Evolutionary conservation across 1,140 invertebrate genomes (phyloP), one percentile per base, ranked within the genome.

Genomic region (Ericerus pela): DNA sequence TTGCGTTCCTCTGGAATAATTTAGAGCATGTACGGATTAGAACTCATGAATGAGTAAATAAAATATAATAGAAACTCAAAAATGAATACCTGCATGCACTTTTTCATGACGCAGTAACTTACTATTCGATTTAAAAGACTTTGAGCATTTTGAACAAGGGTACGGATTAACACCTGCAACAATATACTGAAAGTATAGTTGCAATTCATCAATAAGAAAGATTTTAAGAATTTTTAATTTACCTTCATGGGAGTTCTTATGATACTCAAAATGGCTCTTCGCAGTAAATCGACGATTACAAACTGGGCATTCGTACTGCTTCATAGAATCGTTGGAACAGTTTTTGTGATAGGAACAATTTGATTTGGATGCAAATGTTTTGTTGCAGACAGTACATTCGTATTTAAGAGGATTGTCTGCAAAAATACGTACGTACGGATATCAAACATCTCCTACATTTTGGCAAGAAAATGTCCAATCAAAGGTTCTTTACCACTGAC

Each of bases 301-400:
- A 10, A 22, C 26, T 2, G 41, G 4, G 26, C 41, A 47, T 2
- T 8, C 12, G 26, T 47, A 47, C 8, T 18, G 41, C 26, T 47
- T 47, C 26, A 24, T 24, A 24, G 20, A 24, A 47, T 47, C 41
- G 26, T 47, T 24, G 3, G 41, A 18, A 14, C 41, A 47, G 14
- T 47, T 18, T 24, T 47, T 47, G 26, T 47, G 41, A 24, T 47
- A 47, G 14, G 20, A 47, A 24, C 41, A 47, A 24, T 47, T 47
- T 10, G 41, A 47, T 22, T 47, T 47, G 12, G 41, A 24, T 47
- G 22, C 26, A 14, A 47, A 47, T 20, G 41, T 47, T 22, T 47
- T 47, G 20, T 47, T 14, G 26, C 41, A 47, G 12, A 47, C 20
- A 2, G 41, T 47, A 22, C 41, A 47, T 47, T 47, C 26, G 20